Evolutionary conservation across 2,797 vertebrate species (phyloP), one percentile per base, ranked within the genome.

Genomic region (Bradypodion pumilum): DNA sequence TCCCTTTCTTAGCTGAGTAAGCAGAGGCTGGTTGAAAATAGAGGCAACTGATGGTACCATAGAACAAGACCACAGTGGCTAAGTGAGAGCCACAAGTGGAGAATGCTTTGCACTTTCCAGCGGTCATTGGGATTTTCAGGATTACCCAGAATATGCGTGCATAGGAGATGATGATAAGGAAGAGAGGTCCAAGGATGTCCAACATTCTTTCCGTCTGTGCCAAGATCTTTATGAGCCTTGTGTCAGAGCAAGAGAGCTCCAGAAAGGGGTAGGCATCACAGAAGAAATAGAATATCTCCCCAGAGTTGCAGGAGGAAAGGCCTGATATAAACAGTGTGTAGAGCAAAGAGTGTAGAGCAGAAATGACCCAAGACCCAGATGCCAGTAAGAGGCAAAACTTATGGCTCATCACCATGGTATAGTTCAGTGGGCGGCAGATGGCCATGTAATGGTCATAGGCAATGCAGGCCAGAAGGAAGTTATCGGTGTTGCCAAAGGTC

Each of bases 381-480:
- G 92, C 81, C 80, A 94, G 73, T 19, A 66, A 40, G 68, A 92
- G 80, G 52, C 92, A 87, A 0, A 88, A 68, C 12, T 42, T 62
- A 9, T 16, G 86, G 0, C 89, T 93, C 88, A 95, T 92, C 46
- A 86, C 76, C 0, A 74, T 81, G 1, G 89, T n/a, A 12, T 95
- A 95, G 29, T 87, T 90, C 37, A 95, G 80, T 23, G 94, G 94
- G 59, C 89, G 91, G 40, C 91, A 74, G 0, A 95, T 88, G 72
- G 94, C 94, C 69, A 95, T 76, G 0, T 92, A 93, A 70, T 89
- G 91, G 77, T 95, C 93, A n/a, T 93, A 95, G 78, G 94, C 92
- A 94, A 94, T 94, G 46, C 84, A 91, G 21, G 93, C 92, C 74
- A 94, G 40, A 7, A 94, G 88, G 80, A 94, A 91, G 6, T 92